Evolutionary conservation across 2,113 vertebrate species (phyloP).

Genomic region (Aix galericulata): DNA sequence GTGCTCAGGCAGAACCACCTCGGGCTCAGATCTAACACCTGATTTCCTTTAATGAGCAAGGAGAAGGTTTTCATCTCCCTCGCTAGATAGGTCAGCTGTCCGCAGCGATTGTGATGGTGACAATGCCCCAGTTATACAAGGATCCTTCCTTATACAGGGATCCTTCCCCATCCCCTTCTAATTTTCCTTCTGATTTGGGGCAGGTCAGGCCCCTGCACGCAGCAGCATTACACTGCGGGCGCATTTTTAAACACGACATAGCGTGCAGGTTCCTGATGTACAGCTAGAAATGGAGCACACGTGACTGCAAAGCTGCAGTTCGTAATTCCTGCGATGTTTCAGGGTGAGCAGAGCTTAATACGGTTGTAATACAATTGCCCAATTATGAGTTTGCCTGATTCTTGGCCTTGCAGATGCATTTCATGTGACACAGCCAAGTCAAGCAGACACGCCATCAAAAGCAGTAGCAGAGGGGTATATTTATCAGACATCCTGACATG

Average conservation of each 20-base stretch:
- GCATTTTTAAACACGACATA: background rate
- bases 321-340: slow-evolving; percentile 27
- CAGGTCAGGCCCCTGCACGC: background rate
- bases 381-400: slow-evolving; percentile 33
- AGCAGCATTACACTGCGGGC: background rate
- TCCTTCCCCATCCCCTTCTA: background rate
- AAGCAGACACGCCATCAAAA: slow-evolving; percentile 39
- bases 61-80: background rate
- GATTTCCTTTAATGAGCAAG: background rate
- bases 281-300: slow-evolving; percentile 14
- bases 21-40: background rate
- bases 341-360: slow-evolving; percentile 37
- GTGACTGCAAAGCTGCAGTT: slow-evolving; percentile 32
- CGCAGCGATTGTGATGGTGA: background rate
- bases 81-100: background rate
- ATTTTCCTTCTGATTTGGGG: background rate
- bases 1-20: background rate
- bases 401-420: slow-evolving; percentile 14
- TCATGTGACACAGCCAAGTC: slow-evolving; percentile 23
- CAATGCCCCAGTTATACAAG: background rate
- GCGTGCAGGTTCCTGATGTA: background rate
- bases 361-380: slow-evolving; percentile 54
- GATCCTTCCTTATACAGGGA: background rate
- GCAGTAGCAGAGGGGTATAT: slow-evolving; percentile 4
- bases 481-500: slow-evolving; percentile 64